Evolutionary conservation across 1,140 invertebrate species (phyloP).

Genomic region (Maconellicoccus hirsutus): DNA sequence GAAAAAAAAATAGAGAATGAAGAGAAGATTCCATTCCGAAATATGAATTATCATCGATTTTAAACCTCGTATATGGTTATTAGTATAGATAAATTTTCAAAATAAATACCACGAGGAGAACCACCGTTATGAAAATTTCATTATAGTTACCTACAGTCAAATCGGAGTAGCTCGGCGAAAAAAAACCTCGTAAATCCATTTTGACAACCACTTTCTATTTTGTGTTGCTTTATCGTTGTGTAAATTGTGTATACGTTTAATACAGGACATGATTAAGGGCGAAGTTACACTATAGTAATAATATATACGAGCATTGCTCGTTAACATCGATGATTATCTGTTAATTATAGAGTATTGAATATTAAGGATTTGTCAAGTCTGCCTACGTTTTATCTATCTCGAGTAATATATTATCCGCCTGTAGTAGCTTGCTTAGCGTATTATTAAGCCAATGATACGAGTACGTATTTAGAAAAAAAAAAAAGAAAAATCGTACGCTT

Average conservation of each 20-base stretch:
- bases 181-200: constrained; percentile 5
- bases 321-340: constrained; percentile 9
- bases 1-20: neutral
- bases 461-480: neutral
- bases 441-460: constrained; percentile 2
- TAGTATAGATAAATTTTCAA: neutral
- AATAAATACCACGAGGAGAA: neutral
- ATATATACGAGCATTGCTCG: neutral
- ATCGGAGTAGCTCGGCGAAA: neutral
- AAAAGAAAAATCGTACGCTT: neutral
- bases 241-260: too few relatives aligned
- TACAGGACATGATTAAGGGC: neutral
- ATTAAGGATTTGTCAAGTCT: constrained; percentile 9
- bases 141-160: neutral
- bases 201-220: constrained; percentile 9
- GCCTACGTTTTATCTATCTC: constrained; percentile 6
- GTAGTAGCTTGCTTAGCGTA: neutral
- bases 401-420: constrained; percentile 3
- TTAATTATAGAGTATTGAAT: constrained; percentile 10
- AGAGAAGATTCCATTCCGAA: neutral
- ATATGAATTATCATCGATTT: neutral
- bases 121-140: neutral
- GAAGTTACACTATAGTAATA: neutral
- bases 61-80: neutral
- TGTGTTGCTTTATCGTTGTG: neutral